These are phyloP conservation scores for Trachythela sp. DNA, from an alignment of 64 coral and sea anemone genomes.

Conservation along the genomic window DNA sequence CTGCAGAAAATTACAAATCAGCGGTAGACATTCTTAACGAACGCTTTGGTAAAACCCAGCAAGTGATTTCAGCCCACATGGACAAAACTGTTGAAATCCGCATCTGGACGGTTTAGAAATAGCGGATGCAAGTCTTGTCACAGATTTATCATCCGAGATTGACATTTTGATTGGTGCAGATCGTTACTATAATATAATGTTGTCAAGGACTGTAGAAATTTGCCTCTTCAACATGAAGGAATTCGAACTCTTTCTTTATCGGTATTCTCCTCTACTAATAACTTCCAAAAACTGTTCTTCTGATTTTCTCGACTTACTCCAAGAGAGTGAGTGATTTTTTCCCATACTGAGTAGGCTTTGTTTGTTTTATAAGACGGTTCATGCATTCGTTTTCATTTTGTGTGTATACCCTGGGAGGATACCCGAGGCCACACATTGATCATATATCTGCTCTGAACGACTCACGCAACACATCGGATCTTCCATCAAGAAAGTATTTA, in stretches of 20 bases:
- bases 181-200: no score
- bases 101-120: no score
- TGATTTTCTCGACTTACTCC: slow-evolving; percentile 46
- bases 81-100: no score
- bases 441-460: neutral
- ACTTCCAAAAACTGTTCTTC: slow-evolving; percentile 50
- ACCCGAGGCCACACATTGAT: slow-evolving; percentile 19
- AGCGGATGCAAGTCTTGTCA: no score
- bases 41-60: no score
- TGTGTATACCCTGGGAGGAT: neutral
- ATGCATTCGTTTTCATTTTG: slow-evolving; percentile 25
- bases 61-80: no score
- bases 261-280: slow-evolving; percentile 51
- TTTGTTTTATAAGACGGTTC: slow-evolving; percentile 51
- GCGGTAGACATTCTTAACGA: no score
- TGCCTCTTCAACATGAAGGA: neutral
- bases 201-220: slow-evolving; percentile 10
- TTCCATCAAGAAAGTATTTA: slow-evolving; percentile 9
- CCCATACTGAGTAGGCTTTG: slow-evolving; percentile 1
- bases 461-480: neutral
- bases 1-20: no score
- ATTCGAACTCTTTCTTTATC: slow-evolving; percentile 35
- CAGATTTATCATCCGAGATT: no score
- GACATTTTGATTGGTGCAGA: no score
- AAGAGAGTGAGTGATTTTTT: slow-evolving; percentile 1